Evolutionary conservation across 2,888 invertebrate species (phyloP).

Genomic region (Furcula furcula): DNA sequence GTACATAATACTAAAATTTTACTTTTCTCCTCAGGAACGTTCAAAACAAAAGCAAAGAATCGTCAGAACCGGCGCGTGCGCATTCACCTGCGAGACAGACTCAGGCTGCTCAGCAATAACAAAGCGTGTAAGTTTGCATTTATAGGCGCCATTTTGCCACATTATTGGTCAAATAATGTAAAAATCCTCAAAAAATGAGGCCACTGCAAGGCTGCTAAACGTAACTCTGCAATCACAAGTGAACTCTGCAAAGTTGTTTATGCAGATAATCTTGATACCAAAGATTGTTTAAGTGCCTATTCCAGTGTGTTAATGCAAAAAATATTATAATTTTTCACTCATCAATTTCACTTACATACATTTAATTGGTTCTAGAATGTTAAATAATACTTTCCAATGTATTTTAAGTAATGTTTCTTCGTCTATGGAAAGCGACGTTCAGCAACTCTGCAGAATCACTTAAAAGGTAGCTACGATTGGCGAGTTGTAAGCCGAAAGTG

Average conservation of each 20-base stretch:
- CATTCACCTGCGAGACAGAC: conserved; percentile 53
- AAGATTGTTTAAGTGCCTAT: conserved; percentile 18
- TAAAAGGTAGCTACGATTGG: conserved; percentile 8
- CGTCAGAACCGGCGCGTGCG: conserved; percentile 53
- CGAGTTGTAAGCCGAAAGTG: conserved; percentile 3
- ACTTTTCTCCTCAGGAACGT: conserved; percentile 39
- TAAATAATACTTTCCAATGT: background rate
- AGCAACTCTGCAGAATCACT: conserved; percentile 15
- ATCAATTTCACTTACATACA: background rate
- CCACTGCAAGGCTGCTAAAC: conserved; percentile 7
- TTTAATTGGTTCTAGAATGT: too few species aligned
- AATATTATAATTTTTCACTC: background rate
- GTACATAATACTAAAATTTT: background rate
- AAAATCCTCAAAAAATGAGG: background rate
- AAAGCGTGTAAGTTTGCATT: conserved; percentile 11
- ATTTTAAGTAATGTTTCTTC: background rate
- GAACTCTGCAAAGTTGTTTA: conserved; percentile 6
- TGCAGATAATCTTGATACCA: conserved; percentile 17
- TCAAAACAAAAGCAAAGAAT: conserved; percentile 48
- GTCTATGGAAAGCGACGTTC: conserved; percentile 16
- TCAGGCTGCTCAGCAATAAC: conserved; percentile 23
- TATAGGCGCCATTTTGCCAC: conserved; percentile 11
- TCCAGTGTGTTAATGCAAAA: background rate
- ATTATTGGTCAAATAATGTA: conserved; percentile 11
- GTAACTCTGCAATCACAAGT: conserved; percentile 23